phyloP scores from a whole-genome alignment of 2,888 invertebrate species.

The Yponomeuta malinellus region DNA sequence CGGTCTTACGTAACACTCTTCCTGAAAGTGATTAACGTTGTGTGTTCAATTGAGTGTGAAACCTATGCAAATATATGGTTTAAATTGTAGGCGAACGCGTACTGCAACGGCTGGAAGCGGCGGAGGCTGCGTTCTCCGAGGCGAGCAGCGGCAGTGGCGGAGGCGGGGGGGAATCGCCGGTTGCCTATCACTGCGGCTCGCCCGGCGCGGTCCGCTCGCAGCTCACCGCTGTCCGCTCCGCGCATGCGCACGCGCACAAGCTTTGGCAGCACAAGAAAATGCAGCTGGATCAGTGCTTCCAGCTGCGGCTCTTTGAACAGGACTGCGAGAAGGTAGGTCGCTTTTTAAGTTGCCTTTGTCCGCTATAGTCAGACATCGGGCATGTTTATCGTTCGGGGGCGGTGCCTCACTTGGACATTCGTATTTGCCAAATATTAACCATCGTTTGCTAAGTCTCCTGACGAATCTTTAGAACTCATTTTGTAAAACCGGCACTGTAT shows the following conservation, averaged over 20 bases:
- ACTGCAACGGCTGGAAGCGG: conserved; percentile 77
- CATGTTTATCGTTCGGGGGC: too few species aligned
- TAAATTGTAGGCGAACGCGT: conserved; percentile 79
- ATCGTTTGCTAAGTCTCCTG: too few species aligned
- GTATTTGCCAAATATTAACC: too few species aligned
- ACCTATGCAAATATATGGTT: neutral
- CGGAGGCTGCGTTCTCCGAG: conserved; percentile 68
- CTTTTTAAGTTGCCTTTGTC: neutral
- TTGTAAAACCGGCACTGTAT: too few species aligned
- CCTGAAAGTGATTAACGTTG: neutral
- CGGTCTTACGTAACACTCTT: neutral
- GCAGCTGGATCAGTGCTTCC: conserved; percentile 97
- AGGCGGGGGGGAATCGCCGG: conserved; percentile 77
- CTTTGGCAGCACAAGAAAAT: conserved; percentile 96
- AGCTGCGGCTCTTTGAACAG: conserved; percentile 95
- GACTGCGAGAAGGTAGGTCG: conserved; percentile 92
- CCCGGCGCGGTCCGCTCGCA: conserved; percentile 85
- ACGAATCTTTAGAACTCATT: too few species aligned
- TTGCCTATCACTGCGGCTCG: conserved; percentile 83
- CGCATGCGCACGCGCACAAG: conserved; percentile 93
- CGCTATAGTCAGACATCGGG: too few species aligned
- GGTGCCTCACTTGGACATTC: too few species aligned
- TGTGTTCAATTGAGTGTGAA: neutral
- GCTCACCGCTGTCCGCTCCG: conserved; percentile 89
- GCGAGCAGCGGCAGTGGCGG: conserved; percentile 80